Evolutionary conservation across 2,113 vertebrate species (phyloP).

Genomic region (Pimephales promelas): DNA sequence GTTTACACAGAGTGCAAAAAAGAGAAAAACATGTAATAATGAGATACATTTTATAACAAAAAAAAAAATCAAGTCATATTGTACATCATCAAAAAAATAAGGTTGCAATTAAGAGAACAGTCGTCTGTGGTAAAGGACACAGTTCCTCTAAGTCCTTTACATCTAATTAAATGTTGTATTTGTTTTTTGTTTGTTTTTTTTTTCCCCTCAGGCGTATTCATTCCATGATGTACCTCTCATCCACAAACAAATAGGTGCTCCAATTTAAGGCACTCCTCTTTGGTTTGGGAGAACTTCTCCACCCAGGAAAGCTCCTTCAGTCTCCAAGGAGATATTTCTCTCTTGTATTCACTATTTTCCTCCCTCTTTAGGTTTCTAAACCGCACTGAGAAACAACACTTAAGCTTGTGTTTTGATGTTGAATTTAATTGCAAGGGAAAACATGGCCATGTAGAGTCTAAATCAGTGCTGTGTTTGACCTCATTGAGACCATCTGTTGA

Average conservation of each 20-base stretch:
- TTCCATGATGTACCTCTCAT: slow-evolving; percentile 50
- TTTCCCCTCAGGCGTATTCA: not conserved
- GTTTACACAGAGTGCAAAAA: no score
- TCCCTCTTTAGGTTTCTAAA: slow-evolving; percentile 2
- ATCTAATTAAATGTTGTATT: not conserved
- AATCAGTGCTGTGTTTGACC: slow-evolving; percentile 29
- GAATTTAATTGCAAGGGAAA: slow-evolving; percentile 38
- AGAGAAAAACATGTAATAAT: no score
- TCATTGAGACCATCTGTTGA: slow-evolving; percentile 39
- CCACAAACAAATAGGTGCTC: slow-evolving; percentile 67
- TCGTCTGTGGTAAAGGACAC: not conserved
- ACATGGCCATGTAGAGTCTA: slow-evolving; percentile 20
- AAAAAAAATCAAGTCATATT: no score
- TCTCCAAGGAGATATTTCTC: slow-evolving; percentile 59
- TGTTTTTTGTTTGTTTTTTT: not conserved
- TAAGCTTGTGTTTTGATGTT: slow-evolving; percentile 26
- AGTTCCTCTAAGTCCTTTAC: not conserved
- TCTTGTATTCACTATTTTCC: not conserved
- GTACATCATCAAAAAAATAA: no score
- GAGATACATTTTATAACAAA: no score
- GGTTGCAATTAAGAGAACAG: no score
- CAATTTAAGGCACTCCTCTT: slow-evolving; percentile 60
- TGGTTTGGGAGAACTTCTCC: slow-evolving; percentile 15
- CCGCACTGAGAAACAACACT: slow-evolving; percentile 4
- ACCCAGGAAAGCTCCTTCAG: not conserved